Base-by-base conservation (phyloP, 1,140 invertebrate genomes). In the Drosophila bipectinata region DNA sequence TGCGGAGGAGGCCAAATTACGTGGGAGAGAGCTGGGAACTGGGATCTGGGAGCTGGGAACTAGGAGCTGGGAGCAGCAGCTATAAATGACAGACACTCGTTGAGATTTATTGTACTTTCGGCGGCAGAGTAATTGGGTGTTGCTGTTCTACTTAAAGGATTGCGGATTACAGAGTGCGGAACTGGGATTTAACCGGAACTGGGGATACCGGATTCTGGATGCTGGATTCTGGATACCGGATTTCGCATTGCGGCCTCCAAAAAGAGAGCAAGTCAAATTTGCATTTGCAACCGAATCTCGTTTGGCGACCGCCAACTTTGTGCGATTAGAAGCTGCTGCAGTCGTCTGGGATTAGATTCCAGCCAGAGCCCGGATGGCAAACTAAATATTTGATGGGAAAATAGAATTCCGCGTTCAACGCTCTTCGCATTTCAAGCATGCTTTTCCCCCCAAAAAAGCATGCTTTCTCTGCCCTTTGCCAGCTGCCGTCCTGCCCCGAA, bases 301-400 rank as follows among this genome's bases (percentile, higher is more conserved):
- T 58, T 52, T 48, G 60, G 51, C 63, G 18, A 57, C 41, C 41
- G 14, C 32, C 51, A 69, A 69, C 26, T 57, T 57, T 68, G 18
- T 45, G 51, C 51, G 51, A 68, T 69, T 69, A 68, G 44, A 57
- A 62, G 21, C 21, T 21, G 62, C 49, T 72, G 64, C 64, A 52
- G 32, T 15, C 32, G 37, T 49, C 15, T 66, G 37, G 47, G 47
- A 66, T 58, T 58, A 47, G 47, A 44, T 60, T 52, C 26, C 26
- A 41, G 14, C 32, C 51, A 37, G 47, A 55, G 30, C 47, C 47
- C 58, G 57, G 44, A 73, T 73, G 12, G 45, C 69, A 74, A 64
- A 66, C 60, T 75, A 74, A 74, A 74, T 74, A 74, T 74, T 74
- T 74, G 71, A 66, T 74, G 72, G 54, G 71, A 74, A 74, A 74